Conservation (phyloP, 1,140 invertebrate genomes). For the Drosophila nebulosa region DNA sequence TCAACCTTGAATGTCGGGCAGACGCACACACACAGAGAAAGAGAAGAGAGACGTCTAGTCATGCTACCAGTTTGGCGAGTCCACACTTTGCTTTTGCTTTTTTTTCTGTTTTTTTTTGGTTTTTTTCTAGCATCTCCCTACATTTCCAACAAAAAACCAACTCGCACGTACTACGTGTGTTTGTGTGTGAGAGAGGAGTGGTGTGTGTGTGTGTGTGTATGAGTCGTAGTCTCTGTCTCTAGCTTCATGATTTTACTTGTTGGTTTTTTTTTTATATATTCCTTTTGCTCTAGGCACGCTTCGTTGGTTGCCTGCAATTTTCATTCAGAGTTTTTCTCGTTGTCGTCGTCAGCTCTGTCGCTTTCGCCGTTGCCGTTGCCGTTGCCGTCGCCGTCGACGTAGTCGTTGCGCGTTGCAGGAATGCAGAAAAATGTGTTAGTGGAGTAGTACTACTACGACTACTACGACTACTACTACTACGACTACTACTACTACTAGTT, state of each 20-base stretch:
- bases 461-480: neutral
- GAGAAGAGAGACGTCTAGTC: conserved; percentile 21
- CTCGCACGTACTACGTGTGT: conserved; percentile 49
- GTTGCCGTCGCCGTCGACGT: conserved; percentile 27
- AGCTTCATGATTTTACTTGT: conserved; percentile 30
- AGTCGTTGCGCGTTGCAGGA: conserved; percentile 49
- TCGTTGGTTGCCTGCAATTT: conserved; percentile 63
- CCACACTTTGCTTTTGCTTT: conserved; percentile 4
- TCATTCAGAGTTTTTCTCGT: conserved; percentile 72
- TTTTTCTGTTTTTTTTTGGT: neutral
- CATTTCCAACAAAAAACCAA: conserved; percentile 6
- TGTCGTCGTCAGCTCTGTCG: conserved; percentile 27
- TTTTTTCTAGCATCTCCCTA: conserved; percentile 37
- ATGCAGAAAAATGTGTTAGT: conserved; percentile 81
- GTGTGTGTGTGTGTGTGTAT: conserved; percentile 9
- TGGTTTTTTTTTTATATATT: conserved; percentile 12
- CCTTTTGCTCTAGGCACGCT: conserved; percentile 61
- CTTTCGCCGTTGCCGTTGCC: conserved; percentile 14
- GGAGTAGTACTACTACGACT: conserved; percentile 61
- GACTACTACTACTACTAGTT: neutral
- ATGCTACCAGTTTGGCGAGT: conserved; percentile 48
- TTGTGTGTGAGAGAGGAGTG: neutral
- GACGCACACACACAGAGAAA: conserved; percentile 41
- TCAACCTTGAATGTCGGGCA: conserved; percentile 76
- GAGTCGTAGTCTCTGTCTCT: conserved; percentile 36